These are phyloP conservation scores for Oscheius sp. DNA, from an alignment of 2,888 invertebrate species.

Conservation along the genomic window DNA sequence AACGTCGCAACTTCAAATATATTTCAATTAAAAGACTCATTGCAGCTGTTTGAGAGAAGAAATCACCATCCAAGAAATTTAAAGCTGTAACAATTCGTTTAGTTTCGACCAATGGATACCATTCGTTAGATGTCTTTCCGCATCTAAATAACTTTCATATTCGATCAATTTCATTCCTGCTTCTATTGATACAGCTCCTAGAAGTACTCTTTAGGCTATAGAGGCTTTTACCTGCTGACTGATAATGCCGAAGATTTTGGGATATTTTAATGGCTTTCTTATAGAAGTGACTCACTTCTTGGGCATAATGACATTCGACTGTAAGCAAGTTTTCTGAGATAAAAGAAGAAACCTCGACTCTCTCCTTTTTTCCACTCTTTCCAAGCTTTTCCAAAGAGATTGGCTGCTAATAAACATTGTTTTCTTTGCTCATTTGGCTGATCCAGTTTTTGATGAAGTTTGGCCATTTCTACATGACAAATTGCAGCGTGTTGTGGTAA, in stretches of 20 bases:
- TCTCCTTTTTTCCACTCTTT: slow-evolving; percentile 19
- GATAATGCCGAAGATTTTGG: slow-evolving; percentile 13
- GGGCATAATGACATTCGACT: slow-evolving; percentile 18
- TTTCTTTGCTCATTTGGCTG: slow-evolving; percentile 27
- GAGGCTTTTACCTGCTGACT: slow-evolving; percentile 10
- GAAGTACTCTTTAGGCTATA: background rate
- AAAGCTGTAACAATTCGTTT: slow-evolving; percentile 24
- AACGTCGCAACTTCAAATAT: background rate
- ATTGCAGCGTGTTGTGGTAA: slow-evolving; percentile 24
- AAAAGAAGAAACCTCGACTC: slow-evolving; percentile 7
- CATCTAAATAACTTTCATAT: background rate
- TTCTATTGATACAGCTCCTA: slow-evolving; percentile 8
- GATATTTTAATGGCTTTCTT: slow-evolving; percentile 23
- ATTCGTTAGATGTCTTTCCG: slow-evolving; percentile 15
- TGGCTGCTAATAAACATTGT: slow-evolving; percentile 25
- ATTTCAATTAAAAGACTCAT: background rate
- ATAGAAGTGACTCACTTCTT: slow-evolving; percentile 12
- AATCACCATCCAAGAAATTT: slow-evolving; percentile 26
- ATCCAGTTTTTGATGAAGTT: slow-evolving; percentile 5
- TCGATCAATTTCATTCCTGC: slow-evolving; percentile 12
- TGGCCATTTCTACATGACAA: slow-evolving; percentile 28
- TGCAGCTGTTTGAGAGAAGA: background rate
- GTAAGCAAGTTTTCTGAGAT: background rate
- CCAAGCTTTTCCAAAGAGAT: slow-evolving; percentile 5
- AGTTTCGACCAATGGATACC: slow-evolving; percentile 1